phyloP scores from a whole-genome alignment of 2,797 vertebrate species.

The Hyperoplus lanceolatus region DNA sequence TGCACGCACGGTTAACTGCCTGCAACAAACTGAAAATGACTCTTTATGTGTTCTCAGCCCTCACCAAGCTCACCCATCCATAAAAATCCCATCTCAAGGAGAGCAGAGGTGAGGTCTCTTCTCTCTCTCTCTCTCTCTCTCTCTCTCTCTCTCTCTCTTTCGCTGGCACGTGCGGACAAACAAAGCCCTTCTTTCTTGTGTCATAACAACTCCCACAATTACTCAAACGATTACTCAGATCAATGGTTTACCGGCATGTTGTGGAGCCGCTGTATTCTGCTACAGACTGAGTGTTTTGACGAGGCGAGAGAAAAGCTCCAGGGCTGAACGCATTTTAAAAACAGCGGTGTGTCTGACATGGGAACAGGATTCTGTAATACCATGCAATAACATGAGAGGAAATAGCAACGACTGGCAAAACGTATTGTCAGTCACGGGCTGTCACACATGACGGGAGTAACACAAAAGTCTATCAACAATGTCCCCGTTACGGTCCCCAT shows the following conservation, averaged over 20 bases:
- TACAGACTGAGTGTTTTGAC: slow-evolving; percentile 69
- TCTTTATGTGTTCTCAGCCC: slow-evolving; percentile 87
- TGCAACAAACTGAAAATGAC: slow-evolving; percentile 86
- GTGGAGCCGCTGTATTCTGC: slow-evolving; percentile 68
- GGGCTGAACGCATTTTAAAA: slow-evolving; percentile 75
- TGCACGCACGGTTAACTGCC: slow-evolving; percentile 85
- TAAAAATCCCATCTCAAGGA: slow-evolving; percentile 90
- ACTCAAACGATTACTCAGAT: slow-evolving; percentile 88
- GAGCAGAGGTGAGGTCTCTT: slow-evolving; percentile 87
- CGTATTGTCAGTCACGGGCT: slow-evolving; percentile 77
- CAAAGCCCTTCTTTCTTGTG: slow-evolving; percentile 81
- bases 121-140: slow-evolving; percentile 40
- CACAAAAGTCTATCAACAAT: slow-evolving; percentile 72
- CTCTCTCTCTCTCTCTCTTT: slow-evolving; percentile 36
- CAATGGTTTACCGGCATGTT: slow-evolving; percentile 84
- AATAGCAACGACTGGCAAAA: slow-evolving; percentile 77
- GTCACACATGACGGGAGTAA: slow-evolving; percentile 76
- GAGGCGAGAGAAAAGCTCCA: slow-evolving; percentile 70
- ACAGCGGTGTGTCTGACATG: slow-evolving; percentile 77
- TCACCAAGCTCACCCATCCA: slow-evolving; percentile 86
- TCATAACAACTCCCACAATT: slow-evolving; percentile 88
- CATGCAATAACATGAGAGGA: slow-evolving; percentile 76
- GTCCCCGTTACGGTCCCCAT: slow-evolving; percentile 62
- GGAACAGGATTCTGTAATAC: slow-evolving; percentile 77
- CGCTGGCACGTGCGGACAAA: slow-evolving; percentile 70